phyloP scores from a whole-genome alignment of 1,140 invertebrate genomes.

The Camponotus pennsylvanicus region DNA sequence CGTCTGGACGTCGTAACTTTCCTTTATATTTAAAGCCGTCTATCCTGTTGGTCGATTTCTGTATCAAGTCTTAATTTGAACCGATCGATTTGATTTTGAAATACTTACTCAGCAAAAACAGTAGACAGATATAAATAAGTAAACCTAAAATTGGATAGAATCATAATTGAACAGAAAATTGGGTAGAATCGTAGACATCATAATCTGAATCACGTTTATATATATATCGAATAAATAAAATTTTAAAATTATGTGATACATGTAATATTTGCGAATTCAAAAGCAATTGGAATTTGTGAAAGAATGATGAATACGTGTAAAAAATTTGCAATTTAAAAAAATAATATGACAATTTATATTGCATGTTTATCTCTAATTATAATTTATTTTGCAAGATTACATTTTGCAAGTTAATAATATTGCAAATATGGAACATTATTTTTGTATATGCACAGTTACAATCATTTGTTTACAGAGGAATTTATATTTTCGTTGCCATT shows the following conservation, averaged over 20 bases:
- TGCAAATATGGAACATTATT: not conserved
- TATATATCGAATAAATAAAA: constrained; percentile 16
- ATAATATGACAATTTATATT: not conserved
- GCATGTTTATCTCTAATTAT: not conserved
- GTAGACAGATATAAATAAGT: constrained; percentile 23
- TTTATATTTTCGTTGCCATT: not conserved
- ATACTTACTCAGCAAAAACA: constrained; percentile 18
- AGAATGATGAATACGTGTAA: not conserved
- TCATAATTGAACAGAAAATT: not conserved
- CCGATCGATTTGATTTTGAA: constrained; percentile 19
- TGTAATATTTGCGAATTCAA: constrained; percentile 16
- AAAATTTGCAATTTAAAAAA: not conserved
- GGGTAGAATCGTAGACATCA: not conserved
- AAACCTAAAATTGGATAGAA: constrained; percentile 34
- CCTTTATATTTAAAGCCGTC: not conserved
- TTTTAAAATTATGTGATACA: not conserved
- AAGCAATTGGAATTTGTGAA: not conserved
- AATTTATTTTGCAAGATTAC: no score
- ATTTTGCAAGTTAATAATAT: not conserved
- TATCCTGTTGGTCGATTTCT: not conserved
- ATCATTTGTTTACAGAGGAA: not conserved
- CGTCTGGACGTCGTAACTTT: not conserved
- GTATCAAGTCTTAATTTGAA: constrained; percentile 20
- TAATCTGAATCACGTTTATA: constrained; percentile 15
- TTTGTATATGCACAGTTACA: not conserved